phyloP scores from a whole-genome alignment of 2,797 vertebrate genomes.

The Scyliorhinus canicula region DNA sequence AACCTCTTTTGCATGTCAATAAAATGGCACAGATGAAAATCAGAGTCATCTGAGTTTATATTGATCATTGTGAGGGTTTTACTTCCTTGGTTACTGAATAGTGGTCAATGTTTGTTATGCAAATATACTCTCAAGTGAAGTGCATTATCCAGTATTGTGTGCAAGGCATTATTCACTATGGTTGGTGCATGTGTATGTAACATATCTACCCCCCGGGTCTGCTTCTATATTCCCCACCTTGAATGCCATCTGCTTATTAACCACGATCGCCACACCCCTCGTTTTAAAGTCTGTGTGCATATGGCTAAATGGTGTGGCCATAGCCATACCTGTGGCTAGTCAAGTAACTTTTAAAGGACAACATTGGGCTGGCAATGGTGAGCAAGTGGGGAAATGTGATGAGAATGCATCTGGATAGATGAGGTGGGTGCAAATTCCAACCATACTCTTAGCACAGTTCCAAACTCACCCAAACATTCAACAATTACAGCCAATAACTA shows the following conservation, averaged over 20 bases:
- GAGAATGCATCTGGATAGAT: neutral
- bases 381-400: neutral
- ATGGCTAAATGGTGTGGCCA: neutral
- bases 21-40: neutral
- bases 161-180: neutral
- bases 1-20: neutral
- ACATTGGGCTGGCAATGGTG: neutral
- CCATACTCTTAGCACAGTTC: neutral
- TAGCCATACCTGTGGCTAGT: neutral
- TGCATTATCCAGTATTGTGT: neutral
- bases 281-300: no score
- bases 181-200: no score
- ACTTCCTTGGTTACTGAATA: neutral
- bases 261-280: no score
- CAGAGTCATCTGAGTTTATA: neutral
- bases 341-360: neutral
- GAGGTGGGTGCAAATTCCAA: neutral
- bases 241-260: no score
- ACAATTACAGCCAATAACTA: neutral
- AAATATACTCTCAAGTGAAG: neutral
- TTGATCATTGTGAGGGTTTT: neutral
- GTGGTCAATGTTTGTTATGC: neutral
- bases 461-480: neutral
- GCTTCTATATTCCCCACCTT: no score
- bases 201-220: no score